A percentile compares a stretch with the other conserved stretches of the same genome.
Conservation (phyloP, 2,888 invertebrate genomes). For the Parthenolecanium corni region DNA sequence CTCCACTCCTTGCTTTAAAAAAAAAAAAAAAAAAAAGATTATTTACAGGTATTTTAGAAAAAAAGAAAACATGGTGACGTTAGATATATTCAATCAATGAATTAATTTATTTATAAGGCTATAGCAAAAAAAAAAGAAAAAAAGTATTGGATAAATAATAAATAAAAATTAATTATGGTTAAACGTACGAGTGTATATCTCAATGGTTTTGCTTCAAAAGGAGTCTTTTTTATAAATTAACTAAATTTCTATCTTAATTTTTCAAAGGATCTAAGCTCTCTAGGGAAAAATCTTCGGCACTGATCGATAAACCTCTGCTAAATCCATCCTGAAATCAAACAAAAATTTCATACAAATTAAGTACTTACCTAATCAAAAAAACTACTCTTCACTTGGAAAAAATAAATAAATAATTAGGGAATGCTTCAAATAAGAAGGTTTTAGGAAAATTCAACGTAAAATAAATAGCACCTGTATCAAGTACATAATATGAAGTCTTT, state of each 20-base stretch:
- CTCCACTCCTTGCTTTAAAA: too few species aligned
- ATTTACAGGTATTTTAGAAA: too few species aligned
- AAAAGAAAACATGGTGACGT: too few species aligned
- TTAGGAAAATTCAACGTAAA: too few species aligned
- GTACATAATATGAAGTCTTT: too few species aligned
- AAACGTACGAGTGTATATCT: background rate
- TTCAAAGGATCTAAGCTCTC: constrained; percentile 86
- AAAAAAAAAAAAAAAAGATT: too few species aligned
- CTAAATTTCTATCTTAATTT: constrained; percentile 47
- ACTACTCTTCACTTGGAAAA: constrained; percentile 16
- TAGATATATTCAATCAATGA: too few species aligned
- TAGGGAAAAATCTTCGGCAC: constrained; percentile 86
- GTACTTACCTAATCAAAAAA: constrained; percentile 3
- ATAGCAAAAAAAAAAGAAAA: background rate
- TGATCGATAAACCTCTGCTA: constrained; percentile 73
- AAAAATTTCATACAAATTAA: constrained; percentile 10
- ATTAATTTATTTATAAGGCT: background rate
- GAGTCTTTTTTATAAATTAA: background rate
- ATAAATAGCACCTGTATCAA: too few species aligned
- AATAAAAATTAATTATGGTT: constrained; percentile 1
- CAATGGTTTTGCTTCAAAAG: background rate
- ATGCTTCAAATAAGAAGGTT: too few species aligned
- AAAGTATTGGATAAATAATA: background rate
- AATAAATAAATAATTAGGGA: constrained; percentile 6
- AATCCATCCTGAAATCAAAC: constrained; percentile 61